Base-by-base conservation (phyloP, 2,888 invertebrate species). In the Seira ritae region DNA sequence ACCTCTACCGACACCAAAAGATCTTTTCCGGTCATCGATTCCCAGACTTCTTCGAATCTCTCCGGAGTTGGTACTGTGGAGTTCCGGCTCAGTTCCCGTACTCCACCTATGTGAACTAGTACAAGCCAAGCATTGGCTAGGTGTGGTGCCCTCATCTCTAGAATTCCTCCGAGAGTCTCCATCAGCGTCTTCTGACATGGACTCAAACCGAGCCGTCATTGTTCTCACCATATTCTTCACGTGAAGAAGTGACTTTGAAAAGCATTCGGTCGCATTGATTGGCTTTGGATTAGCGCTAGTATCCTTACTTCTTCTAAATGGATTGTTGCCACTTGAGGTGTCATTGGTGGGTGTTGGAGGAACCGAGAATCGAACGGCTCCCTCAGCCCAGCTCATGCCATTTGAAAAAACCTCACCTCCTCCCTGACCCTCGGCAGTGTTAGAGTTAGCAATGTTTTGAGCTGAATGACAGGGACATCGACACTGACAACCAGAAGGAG, bases 211-310 rank as follows among this genome's bases (percentile, higher is more conserved):
- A 1, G 68, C 69, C 23, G 60, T 80, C 80, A 80, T 74, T 6
- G 24, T 68, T 70, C 50, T 74, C 46, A 74, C 80, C 19, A 74
- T 68, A 50, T 74, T 46, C 20, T 74, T 74, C 1, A 42, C 74
- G 31, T 80, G 73, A 4, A 80, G 74, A 19, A 74, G 69, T 17
- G 80, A 80, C 12, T 42, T 69, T 10, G 80, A 74, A 69, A 74
- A 20, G 6, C 23, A 71, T 37, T 71, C 71, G 1, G 19, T 31
- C n/a, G 60, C 69, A n/a, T 66, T 31, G 31, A 31, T 31, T 8
- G 31, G 31, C 8, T 31, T 8, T 2, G 66, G 22, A 4, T 17
- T 50, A 19, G 37, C 67, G 1, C 50, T 73, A 10, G 22, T 60
- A 17, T 4, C 17, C 8, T 62, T 17, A 10, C 15, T 20, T 20